Base-by-base conservation (phyloP, 2,888 invertebrate genomes). In the Cantharis flavilabris region DNA sequence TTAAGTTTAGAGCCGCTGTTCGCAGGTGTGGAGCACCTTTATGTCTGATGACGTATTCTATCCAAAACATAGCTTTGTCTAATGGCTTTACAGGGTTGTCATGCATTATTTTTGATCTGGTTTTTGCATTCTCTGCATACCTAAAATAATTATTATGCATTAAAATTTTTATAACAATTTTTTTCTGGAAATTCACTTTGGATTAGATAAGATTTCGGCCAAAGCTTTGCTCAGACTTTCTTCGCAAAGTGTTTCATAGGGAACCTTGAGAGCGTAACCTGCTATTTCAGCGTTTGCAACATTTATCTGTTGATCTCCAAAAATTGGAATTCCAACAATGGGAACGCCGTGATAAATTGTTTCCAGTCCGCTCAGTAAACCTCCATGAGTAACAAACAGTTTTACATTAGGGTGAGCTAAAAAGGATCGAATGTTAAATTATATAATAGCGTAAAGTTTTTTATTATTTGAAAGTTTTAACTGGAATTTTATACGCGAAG, bases 251-350 rank as follows among this genome's bases (percentile, higher is more conserved):
- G 85, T 83, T 18, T 87, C 85, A 76, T 88, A 88, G 14, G 83
- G 83, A 9, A 90, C 74, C 5, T 83, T 83, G 9, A 87, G 76
- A 1, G 87, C 89, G 69, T 86, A 88, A 10, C 90, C 90, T 11
- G 33, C n/a, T 1, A n/a, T 16, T 65, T 67, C 76, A 3, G 76
- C 73, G n/a, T 62, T 69, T 7, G 49, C 74, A n/a, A 67, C 64
- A 69, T 80, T 78, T 7, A 69, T 69, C 11, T 20, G 16, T 67
- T 80, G 78, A 13, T 80, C 80, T 28, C 28, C 70, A 70, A 64
- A 74, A 49, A 75, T 64, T 16, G 71, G 71, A 11, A 71, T 73
- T 16, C 62, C 67, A 62, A 74, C 49, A 11, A 76, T 16, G 23
- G 76, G 73, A n/a, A 73, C 70, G 3, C 72, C 76, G 33, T 72